Evolutionary conservation across 2,113 vertebrate species (phyloP).

Genomic region (Oncorhynchus mykiss): DNA sequence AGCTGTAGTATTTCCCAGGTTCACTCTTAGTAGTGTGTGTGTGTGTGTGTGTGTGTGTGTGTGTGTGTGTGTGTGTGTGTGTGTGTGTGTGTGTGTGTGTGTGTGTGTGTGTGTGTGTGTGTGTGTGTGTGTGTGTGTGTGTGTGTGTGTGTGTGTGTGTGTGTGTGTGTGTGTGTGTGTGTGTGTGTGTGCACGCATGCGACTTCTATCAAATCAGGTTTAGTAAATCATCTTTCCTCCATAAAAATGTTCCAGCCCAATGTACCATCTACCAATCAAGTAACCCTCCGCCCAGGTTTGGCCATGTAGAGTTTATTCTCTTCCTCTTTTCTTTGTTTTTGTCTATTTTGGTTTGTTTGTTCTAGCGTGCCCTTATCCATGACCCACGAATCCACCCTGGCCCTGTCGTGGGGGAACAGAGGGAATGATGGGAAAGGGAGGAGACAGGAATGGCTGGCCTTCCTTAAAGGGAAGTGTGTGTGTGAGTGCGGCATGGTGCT

Average conservation of each 20-base stretch:
- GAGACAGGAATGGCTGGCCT: background rate
- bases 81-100: no score
- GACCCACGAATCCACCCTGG: background rate
- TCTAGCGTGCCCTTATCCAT: conserved; percentile 28
- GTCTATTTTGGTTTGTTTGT: conserved; percentile 67
- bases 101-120: no score
- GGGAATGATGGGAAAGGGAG: background rate
- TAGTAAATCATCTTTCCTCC: no score
- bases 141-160: no score
- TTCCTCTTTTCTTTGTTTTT: conserved; percentile 49
- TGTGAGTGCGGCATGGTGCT: background rate
- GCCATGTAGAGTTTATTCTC: background rate
- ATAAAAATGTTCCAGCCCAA: no score
- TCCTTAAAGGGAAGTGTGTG: conserved; percentile 7
- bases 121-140: no score
- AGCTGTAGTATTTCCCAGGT: conserved; percentile 37
- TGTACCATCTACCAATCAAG: background rate
- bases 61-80: no score
- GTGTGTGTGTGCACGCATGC: no score
- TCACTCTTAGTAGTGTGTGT: background rate
- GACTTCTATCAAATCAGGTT: no score
- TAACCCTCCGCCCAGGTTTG: no score
- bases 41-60: no score
- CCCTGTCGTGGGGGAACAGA: conserved; percentile 30
- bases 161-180: no score